phyloP scores from a whole-genome alignment of 2,888 invertebrate species.

The Holacanthella duospinosa region DNA sequence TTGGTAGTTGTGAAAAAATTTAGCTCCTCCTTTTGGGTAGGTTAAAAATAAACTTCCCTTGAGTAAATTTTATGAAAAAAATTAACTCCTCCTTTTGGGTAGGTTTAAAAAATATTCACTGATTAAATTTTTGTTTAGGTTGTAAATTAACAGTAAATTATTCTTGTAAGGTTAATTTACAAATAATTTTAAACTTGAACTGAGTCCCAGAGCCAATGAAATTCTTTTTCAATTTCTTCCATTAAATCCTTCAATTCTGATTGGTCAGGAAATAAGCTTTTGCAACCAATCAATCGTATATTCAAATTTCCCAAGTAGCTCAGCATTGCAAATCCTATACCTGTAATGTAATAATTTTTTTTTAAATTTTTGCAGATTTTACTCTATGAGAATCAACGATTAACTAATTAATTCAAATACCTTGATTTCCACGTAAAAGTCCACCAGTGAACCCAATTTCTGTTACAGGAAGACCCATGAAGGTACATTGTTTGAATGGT shows the following conservation, averaged over 20 bases:
- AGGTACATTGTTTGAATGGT: background rate
- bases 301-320: constrained; percentile 7
- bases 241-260: constrained; percentile 7
- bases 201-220: background rate
- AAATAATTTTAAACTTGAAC: background rate
- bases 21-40: no score
- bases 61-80: no score
- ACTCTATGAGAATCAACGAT: background rate
- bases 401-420: background rate
- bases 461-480: constrained; percentile 5
- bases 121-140: no score
- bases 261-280: constrained; percentile 4
- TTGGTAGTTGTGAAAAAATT: no score
- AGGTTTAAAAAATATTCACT: no score
- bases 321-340: constrained; percentile 4
- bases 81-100: no score
- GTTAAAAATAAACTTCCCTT: no score
- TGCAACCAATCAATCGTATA: background rate
- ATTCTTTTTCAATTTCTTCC: background rate
- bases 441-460: constrained; percentile 7
- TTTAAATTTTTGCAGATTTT: background rate
- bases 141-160: no score
- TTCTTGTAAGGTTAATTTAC: no score
- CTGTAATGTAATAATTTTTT: background rate
- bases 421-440: constrained; percentile 7